Evolutionary conservation across 2,888 invertebrate genomes (phyloP).

Genomic region (Proisotoma minuta): DNA sequence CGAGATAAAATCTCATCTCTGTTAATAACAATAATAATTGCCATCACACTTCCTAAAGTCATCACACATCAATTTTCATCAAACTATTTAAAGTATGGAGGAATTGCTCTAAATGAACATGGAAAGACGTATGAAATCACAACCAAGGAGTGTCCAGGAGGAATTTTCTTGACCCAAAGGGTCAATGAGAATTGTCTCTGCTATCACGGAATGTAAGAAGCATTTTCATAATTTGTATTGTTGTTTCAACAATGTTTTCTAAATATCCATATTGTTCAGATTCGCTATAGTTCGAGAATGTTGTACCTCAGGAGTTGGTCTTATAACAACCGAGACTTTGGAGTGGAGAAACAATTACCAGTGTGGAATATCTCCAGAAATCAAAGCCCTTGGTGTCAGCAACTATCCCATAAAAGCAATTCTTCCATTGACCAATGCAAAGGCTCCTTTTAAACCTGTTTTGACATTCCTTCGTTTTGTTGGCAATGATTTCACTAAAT

Average conservation of each 20-base stretch:
- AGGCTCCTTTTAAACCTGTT: conserved; percentile 7
- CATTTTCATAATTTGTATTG: not conserved
- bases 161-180: conserved; percentile 22
- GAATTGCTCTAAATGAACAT: conserved; percentile 13
- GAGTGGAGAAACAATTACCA: conserved; percentile 22
- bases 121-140: conserved; percentile 19
- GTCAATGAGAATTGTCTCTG: conserved; percentile 30
- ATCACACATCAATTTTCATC: too few relatives aligned
- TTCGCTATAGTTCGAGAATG: conserved; percentile 25
- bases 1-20: too few relatives aligned
- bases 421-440: conserved; percentile 19
- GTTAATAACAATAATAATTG: too few relatives aligned
- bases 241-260: not conserved
- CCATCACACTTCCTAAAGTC: too few relatives aligned
- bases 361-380: conserved; percentile 19
- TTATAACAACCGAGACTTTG: conserved; percentile 12
- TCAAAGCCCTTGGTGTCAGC: not conserved
- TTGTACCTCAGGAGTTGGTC: conserved; percentile 2
- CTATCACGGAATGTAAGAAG: conserved; percentile 27
- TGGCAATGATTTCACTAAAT: conserved; percentile 11
- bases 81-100: conserved; percentile 2
- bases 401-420: conserved; percentile 17
- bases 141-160: conserved; percentile 23
- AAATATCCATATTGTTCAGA: conserved; percentile 6
- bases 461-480: conserved; percentile 1